Conservation (phyloP, 2,797 vertebrate species). For the Muscicapa striata region DNA sequence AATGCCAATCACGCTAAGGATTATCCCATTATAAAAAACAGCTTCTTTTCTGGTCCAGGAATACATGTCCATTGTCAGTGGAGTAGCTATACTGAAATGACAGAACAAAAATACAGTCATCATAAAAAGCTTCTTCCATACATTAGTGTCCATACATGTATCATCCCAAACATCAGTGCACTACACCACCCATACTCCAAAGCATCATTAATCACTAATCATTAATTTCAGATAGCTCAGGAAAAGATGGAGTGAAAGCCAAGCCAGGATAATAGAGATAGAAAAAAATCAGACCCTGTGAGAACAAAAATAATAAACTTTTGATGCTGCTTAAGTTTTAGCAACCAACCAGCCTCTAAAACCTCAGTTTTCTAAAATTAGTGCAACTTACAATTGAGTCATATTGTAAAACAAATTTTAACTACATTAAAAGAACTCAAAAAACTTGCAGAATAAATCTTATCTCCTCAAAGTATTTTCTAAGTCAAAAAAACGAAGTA, state of each 20-base stretch:
- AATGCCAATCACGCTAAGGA: slow-evolving; percentile 89
- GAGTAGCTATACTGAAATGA: slow-evolving; percentile 87
- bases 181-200: not conserved
- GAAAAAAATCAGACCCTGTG: not conserved
- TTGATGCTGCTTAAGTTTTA: not conserved
- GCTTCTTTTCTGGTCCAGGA: slow-evolving; percentile 92
- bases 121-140: not conserved
- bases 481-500: not conserved
- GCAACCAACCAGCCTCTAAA: not conserved
- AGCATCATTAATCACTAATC: not conserved
- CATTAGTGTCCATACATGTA: not conserved
- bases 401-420: not conserved
- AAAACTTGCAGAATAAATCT: not conserved
- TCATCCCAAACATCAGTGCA: not conserved
- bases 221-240: not conserved
- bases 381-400: not conserved
- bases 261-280: not conserved
- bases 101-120: not conserved
- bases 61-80: slow-evolving; percentile 98
- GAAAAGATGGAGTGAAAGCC: not conserved
- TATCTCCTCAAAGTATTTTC: not conserved
- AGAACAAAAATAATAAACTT: not conserved
- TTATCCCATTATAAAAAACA: slow-evolving; percentile 91
- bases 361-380: not conserved
- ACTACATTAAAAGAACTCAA: not conserved